A percentile compares a stretch with the other conserved stretches of the same genome.
phyloP scores from a whole-genome alignment of 2,113 vertebrate genomes.

The Carollia perspicillata region DNA sequence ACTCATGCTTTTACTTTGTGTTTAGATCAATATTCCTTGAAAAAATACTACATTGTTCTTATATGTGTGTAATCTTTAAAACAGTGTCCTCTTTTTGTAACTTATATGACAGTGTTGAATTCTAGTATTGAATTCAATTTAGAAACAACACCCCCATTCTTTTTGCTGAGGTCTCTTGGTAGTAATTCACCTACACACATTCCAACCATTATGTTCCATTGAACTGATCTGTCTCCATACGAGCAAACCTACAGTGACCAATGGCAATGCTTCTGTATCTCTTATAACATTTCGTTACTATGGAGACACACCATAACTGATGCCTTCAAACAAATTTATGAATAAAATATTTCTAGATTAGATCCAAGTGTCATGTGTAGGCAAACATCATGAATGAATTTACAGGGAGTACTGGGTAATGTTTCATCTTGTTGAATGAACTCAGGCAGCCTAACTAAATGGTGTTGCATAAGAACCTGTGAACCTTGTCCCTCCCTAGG shows the following conservation, averaged over 20 bases:
- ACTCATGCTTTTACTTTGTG: neutral
- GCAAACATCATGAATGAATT: neutral
- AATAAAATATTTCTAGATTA: neutral
- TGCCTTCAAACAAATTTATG: neutral
- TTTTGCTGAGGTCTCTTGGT: neutral
- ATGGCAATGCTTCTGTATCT: neutral
- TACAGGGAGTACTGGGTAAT: neutral
- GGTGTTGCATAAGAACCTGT: neutral
- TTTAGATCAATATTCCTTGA: neutral
- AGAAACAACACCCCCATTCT: rapidly evolving
- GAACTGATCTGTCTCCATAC: neutral
- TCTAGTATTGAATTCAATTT: neutral
- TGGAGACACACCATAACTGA: neutral
- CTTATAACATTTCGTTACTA: neutral
- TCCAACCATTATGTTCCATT: neutral
- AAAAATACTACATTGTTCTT: neutral
- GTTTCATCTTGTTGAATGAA: neutral
- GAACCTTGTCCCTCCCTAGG: neutral
- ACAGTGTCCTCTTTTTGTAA: neutral
- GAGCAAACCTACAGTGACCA: too few relatives aligned
- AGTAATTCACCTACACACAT: neutral
- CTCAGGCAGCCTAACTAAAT: neutral
- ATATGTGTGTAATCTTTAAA: neutral
- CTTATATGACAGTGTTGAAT: neutral
- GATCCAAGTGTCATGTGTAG: neutral